Base-by-base conservation (phyloP, 2,888 invertebrate species). In the Acrobeloides nanus region DNA sequence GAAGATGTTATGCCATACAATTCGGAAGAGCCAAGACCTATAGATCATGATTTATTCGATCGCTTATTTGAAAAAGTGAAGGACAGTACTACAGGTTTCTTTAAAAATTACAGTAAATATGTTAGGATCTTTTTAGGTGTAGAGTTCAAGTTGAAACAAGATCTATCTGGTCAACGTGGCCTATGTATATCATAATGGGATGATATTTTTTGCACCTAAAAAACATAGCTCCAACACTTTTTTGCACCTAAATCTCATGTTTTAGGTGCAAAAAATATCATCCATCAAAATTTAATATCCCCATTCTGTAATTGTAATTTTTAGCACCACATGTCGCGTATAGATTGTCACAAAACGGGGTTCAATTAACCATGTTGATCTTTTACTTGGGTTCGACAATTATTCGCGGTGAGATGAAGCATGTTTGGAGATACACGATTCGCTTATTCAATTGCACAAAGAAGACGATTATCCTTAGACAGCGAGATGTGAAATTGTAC, bases 401-500 rank as follows among this genome's bases (percentile, higher is more conserved):
- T 12, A 48, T 59, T n/a, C 52, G 37, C 23, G 68, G 68, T 38
- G 62, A 76, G 72, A 55, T 47, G n/a, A 62, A 62, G 38, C 62
- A 64, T 49, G 55, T 60, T 85, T 97, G 97, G 97, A 83, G 95
- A 33, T 97, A 97, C 76, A 92, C 92, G 74, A 92, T 97, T 73
- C 82, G 95, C 18, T 78, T 97, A 61, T 93, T 95, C 80, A 95
- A 97, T 78, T 80, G 92, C 45, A 87, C 90, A 1, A 82, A 85
- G 29, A 79, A 85, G 45, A 85, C 86, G 44, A 88, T 95, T 2
- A 92, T 92, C 74, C 78, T 97, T 38, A 81, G 93, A 51, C 92
- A 95, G 78, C 80, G 95, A n/a, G 90, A 93, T 77, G 93, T 93
- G 93, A 82, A 92, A 63, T 93, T 95, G 74, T 93, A 93, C 77